Conservation (phyloP, 2,797 vertebrate genomes). For the Neomorphus geoffroyi region DNA sequence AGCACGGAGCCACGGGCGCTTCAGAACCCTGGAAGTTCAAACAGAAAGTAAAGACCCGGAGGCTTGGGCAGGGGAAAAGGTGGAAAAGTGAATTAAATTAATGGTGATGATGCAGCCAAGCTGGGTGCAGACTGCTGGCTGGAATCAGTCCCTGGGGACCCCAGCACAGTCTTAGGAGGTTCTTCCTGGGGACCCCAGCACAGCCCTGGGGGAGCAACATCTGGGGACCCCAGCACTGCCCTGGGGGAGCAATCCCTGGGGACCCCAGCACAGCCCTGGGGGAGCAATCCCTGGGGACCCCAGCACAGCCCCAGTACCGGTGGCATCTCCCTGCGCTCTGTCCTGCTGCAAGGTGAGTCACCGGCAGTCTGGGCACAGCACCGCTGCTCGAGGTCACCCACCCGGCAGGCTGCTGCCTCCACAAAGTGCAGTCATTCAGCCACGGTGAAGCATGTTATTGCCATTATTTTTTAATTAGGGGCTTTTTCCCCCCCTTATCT, state of each 20-base stretch:
- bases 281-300: not conserved
- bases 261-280: no score
- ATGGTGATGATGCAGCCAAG: not conserved
- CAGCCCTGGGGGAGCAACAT: no score
- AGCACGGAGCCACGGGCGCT: not conserved
- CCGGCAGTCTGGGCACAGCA: not conserved
- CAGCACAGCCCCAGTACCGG: not conserved
- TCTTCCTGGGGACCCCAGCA: no score
- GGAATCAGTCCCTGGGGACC: no score
- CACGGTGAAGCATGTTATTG: not conserved
- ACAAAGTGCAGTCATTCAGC: not conserved
- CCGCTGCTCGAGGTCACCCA: constrained; percentile 42
- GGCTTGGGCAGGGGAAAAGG: not conserved
- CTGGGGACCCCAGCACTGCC: no score
- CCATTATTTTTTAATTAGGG: constrained; percentile 27
- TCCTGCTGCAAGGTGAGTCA: constrained; percentile 63
- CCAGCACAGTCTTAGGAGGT: no score
- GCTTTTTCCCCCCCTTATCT: not conserved
- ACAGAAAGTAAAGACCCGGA: not conserved
- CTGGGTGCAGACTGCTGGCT: not conserved
- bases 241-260: no score
- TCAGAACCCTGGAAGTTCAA: not conserved
- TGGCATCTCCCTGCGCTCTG: not conserved
- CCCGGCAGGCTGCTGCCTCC: constrained; percentile 11
- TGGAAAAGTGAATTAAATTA: not conserved